Evolutionary conservation across 1,140 invertebrate genomes (phyloP).

Genomic region (Daktulosphaira vitifoliae): DNA sequence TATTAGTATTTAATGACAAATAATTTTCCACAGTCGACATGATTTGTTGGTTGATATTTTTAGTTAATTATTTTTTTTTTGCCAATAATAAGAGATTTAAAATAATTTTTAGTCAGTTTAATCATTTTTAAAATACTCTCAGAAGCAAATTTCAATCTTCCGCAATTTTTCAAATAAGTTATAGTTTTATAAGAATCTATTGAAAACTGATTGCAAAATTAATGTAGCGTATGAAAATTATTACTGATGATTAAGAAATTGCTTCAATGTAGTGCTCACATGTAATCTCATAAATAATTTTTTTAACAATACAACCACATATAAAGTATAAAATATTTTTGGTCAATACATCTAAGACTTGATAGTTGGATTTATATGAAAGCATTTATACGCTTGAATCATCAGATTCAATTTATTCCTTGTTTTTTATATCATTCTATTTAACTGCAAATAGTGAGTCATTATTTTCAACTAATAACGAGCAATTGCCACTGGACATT

Average conservation of each 20-base stretch:
- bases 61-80: neutral
- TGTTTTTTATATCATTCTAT: neutral
- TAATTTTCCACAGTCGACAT: too few relatives aligned
- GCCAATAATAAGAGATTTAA: neutral
- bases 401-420: neutral
- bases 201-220: neutral
- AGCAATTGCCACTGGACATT: neutral
- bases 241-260: neutral
- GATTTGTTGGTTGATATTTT: neutral
- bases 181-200: neutral
- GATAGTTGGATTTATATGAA: neutral
- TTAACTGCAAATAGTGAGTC: neutral
- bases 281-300: neutral
- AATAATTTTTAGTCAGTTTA: neutral
- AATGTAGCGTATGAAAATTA: neutral
- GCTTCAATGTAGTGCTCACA: neutral
- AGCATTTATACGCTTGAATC: neutral
- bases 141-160: neutral
- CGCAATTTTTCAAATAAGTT: neutral
- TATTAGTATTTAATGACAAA: too few relatives aligned
- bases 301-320: neutral
- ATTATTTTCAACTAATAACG: neutral
- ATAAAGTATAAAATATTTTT: neutral
- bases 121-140: neutral
- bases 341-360: neutral